These are phyloP conservation scores for Panulirus ornatus DNA, from an alignment of 1,140 invertebrate genomes.

Conservation along the genomic window DNA sequence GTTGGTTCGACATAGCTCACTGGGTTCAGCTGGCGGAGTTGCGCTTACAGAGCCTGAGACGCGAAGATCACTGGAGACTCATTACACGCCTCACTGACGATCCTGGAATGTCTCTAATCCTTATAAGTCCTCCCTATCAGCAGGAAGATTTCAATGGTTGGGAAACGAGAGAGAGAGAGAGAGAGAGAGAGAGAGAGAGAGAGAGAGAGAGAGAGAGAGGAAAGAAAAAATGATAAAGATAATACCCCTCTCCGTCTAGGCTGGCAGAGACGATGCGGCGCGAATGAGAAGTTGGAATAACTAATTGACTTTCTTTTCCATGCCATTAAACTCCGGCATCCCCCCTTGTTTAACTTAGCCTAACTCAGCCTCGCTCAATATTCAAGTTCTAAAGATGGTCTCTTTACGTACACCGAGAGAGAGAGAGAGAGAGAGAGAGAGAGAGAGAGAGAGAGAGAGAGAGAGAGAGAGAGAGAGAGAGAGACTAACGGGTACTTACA, in stretches of 20 bases:
- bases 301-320: slow-evolving; percentile 60
- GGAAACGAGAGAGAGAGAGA: background rate
- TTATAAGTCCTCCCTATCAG: no score
- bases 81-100: no score
- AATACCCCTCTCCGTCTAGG: background rate
- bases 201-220: background rate
- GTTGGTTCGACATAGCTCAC: no score
- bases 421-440: slow-evolving; percentile 26
- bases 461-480: background rate
- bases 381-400: slow-evolving; percentile 29
- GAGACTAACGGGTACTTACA: background rate
- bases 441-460: background rate
- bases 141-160: no score
- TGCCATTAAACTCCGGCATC: slow-evolving; percentile 56
- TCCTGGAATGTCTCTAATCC: no score
- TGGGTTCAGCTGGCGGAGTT: no score
- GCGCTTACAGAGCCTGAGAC: no score
- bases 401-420: background rate
- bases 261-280: background rate
- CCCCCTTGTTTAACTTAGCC: slow-evolving; percentile 44
- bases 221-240: background rate
- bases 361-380: slow-evolving; percentile 25
- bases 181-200: background rate
- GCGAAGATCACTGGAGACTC: no score
- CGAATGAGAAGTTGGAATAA: slow-evolving; percentile 17